These are phyloP conservation scores for Formicarius rufipectus DNA, from an alignment of 2,113 vertebrate genomes.

Conservation along the genomic window DNA sequence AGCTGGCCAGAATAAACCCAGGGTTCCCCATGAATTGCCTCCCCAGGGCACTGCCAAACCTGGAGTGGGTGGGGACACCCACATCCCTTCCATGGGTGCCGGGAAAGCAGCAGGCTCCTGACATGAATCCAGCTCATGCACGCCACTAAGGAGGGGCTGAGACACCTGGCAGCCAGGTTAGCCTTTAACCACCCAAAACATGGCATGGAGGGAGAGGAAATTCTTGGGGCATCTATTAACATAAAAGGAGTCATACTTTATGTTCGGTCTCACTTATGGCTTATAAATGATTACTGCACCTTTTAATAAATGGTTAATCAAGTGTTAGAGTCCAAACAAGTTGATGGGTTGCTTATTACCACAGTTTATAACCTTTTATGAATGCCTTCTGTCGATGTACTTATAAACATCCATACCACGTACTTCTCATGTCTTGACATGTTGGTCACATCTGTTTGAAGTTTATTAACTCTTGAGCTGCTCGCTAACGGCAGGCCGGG, in stretches of 20 bases:
- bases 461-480: constrained; percentile 52
- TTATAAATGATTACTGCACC: constrained; percentile 60
- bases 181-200: constrained; percentile 25
- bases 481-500: fast-evolving
- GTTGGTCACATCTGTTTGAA: constrained; percentile 54
- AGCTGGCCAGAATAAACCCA: background rate
- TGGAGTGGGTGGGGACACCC: background rate
- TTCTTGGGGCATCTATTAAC: constrained; percentile 42
- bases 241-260: constrained; percentile 2
- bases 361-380: constrained; percentile 58
- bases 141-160: background rate
- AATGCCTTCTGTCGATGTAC: constrained; percentile 46
- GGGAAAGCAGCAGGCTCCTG: background rate
- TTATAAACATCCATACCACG: constrained; percentile 60
- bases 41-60: background rate
- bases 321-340: constrained; percentile 62
- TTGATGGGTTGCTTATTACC: constrained; percentile 63
- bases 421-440: constrained; percentile 56
- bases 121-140: background rate
- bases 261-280: background rate
- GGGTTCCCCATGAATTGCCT: background rate
- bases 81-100: fast-evolving
- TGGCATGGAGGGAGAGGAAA: background rate
- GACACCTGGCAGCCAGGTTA: background rate
- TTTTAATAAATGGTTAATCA: constrained; percentile 64